Percentiles rank a stretch among this genome's conserved stretches.
These are phyloP conservation scores for Athripsodes cinereus DNA, from an alignment of 2,888 invertebrate genomes.

Conservation along the genomic window DNA sequence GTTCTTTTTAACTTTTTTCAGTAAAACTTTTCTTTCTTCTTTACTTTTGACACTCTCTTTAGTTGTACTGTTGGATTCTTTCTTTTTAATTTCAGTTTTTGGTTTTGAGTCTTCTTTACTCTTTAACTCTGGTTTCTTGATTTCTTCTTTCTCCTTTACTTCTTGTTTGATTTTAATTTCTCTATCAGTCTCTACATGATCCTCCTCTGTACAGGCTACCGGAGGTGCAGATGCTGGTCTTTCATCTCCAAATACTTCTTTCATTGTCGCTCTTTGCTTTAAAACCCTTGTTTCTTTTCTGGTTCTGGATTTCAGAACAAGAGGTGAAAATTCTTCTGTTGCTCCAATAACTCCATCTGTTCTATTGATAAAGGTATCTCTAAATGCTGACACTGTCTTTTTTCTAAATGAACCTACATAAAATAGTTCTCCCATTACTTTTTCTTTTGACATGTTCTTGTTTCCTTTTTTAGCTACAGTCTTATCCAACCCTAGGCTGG, in stretches of 20 bases:
- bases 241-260: conserved; percentile 74
- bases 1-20: conserved; percentile 40
- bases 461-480: conserved; percentile 38
- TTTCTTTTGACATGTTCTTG: conserved; percentile 43
- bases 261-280: conserved; percentile 71
- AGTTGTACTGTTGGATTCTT: background rate
- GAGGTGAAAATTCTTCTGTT: conserved; percentile 60
- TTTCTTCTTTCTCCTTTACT: conserved; percentile 33
- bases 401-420: conserved; percentile 61
- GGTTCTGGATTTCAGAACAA: conserved; percentile 67
- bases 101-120: conserved; percentile 4
- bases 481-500: conserved; percentile 50
- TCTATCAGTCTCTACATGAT: conserved; percentile 35
- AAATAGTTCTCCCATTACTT: conserved; percentile 52
- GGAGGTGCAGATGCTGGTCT: conserved; percentile 80
- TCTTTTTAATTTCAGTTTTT: background rate
- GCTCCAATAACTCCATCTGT: conserved; percentile 52
- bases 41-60: background rate
- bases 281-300: conserved; percentile 66
- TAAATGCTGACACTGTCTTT: conserved; percentile 61
- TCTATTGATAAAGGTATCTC: conserved; percentile 60
- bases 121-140: conserved; percentile 7
- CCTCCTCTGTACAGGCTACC: conserved; percentile 51
- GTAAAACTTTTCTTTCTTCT: conserved; percentile 10
- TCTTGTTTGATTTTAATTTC: conserved; percentile 28